Evolutionary conservation across 1,140 invertebrate genomes (phyloP), one percentile per base, ranked within the genome.

Genomic region (Eurytemora carolleeae): DNA sequence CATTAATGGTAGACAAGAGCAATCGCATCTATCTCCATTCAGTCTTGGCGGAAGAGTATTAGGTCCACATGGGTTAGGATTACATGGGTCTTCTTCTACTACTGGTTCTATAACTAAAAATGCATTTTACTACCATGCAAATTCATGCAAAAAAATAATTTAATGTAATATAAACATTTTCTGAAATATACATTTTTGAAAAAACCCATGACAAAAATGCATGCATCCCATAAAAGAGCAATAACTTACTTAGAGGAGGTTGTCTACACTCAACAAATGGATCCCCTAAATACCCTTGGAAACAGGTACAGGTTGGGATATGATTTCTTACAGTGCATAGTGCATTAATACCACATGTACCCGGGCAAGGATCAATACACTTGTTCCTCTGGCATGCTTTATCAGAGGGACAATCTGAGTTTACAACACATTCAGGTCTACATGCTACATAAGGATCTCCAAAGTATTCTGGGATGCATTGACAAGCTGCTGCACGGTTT

Each of bases 241-340:
- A 7, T 55, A 3, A 44, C 31, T 44, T 44, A 44, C 31, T 57
- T 24, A 44, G n/a, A 20, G 56, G 56, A 3, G 18, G 18, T 15
- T 15, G 15, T 15, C 12, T 77, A 67, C 83, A 86, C 64, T 78
- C 79, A 54, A 74, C 77, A 69, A 85, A 84, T 2, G 84, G 82
- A 75, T 86, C 82, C 18, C 84, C 83, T 1, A 76, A 80, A 67
- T 79, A 85, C 24, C 79, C 87, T 86, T 2, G 85, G 83, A 67
- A 78, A 79, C 25, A 91, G 75, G 75, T 78, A 78, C 20, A 75
- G 71, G 68, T 85, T 16, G 84, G 82, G 64, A 82, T 75, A 66
- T 84, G 80, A 69, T 82, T 82, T 52, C 79, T 76, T 2, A 83
- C 82, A 66, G 76, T 74, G 68, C 83, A 86, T 64, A 78, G 76